Conservation (phyloP, 2,888 invertebrate genomes). For the Amorpha juglandis region DNA sequence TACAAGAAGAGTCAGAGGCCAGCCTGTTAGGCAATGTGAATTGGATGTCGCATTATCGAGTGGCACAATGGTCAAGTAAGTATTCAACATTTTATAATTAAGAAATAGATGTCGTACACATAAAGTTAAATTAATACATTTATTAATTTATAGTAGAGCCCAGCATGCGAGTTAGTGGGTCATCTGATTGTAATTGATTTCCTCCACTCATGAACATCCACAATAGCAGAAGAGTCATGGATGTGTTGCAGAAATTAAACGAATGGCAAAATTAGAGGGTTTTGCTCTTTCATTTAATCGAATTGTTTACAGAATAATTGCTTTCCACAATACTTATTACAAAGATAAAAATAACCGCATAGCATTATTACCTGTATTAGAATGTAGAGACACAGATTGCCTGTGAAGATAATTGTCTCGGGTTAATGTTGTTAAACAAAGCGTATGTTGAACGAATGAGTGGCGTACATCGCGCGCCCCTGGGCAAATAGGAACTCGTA, state of each 20-base stretch:
- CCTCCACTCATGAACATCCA: no score
- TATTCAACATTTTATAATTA: neutral
- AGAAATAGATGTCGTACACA: no score
- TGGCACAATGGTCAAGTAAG: neutral
- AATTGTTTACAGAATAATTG: neutral
- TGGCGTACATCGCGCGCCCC: slow-evolving; percentile 57
- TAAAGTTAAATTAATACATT: no score
- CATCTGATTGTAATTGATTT: no score
- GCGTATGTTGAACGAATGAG: slow-evolving; percentile 67
- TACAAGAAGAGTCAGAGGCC: slow-evolving; percentile 62
- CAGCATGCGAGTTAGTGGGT: no score
- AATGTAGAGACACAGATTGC: slow-evolving; percentile 65
- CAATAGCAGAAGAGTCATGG: no score
- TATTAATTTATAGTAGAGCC: no score
- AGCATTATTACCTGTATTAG: slow-evolving; percentile 49
- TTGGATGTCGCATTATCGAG: neutral
- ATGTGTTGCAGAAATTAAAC: no score
- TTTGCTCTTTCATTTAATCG: neutral
- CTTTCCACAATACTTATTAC: neutral
- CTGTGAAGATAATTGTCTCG: slow-evolving; percentile 72
- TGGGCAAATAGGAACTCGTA: slow-evolving; percentile 60
- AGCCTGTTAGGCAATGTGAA: slow-evolving; percentile 36
- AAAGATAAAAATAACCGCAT: slow-evolving; percentile 30
- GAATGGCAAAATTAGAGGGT: no score
- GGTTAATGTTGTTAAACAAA: slow-evolving; percentile 74